Evolutionary conservation across 2,113 vertebrate species (phyloP).

Genomic region (Menura novaehollandiae): DNA sequence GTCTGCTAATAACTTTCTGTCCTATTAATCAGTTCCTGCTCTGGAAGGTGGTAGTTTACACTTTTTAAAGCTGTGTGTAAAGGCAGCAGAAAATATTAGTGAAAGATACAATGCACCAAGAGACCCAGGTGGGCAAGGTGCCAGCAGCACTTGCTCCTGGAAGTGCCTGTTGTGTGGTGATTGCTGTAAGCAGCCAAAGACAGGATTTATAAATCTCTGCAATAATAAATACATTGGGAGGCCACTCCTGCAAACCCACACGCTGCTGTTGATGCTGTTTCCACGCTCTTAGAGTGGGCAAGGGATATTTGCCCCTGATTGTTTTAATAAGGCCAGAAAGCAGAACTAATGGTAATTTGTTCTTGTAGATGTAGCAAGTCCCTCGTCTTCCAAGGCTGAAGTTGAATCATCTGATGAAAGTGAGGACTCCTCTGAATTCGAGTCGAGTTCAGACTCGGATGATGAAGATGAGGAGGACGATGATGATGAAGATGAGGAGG

Average conservation of each 20-base stretch:
- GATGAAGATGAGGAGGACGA: slow-evolving; percentile 74
- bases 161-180: neutral
- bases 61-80: neutral
- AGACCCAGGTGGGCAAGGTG: neutral
- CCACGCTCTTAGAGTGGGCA: neutral
- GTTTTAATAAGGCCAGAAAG: neutral
- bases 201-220: neutral
- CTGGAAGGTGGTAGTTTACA: neutral
- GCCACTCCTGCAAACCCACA: neutral
- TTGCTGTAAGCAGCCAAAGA: neutral
- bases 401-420: slow-evolving; percentile 81
- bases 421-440: slow-evolving; percentile 86
- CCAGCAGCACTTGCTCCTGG: neutral
- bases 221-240: neutral
- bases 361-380: slow-evolving; percentile 73
- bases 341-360: neutral
- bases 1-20: neutral
- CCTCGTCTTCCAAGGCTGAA: slow-evolving; percentile 77
- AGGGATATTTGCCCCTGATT: neutral
- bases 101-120: neutral
- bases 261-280: neutral
- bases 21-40: neutral
- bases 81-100: neutral
- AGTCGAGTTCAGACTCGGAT: slow-evolving; percentile 83
- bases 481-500: slow-evolving; percentile 59